A percentile compares a stretch with the other conserved stretches of the same genome.
phyloP scores from a whole-genome alignment of 1,140 invertebrate species.

The Drosophila paulistorum region DNA sequence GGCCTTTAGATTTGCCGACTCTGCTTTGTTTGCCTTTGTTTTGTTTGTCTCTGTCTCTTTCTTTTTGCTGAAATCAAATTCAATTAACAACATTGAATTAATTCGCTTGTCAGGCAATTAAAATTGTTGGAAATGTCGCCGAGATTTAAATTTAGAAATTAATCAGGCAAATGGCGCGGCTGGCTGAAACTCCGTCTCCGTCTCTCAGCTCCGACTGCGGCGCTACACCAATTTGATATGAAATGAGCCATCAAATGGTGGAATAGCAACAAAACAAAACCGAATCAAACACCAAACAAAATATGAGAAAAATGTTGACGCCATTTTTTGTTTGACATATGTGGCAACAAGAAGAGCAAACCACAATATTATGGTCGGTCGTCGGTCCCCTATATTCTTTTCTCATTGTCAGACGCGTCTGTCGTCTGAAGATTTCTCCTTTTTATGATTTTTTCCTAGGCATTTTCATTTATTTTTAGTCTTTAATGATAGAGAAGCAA shows the following conservation, averaged over 20 bases:
- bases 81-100: constrained; percentile 83
- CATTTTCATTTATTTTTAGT: constrained; percentile 69
- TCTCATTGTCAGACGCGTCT: constrained; percentile 20
- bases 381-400: constrained; percentile 7
- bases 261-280: constrained; percentile 12
- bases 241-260: constrained; percentile 69
- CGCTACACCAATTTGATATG: constrained; percentile 57
- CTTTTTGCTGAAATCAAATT: constrained; percentile 72
- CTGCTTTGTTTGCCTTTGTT: constrained; percentile 25
- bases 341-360: constrained; percentile 58
- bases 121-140: constrained; percentile 78
- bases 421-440: constrained; percentile 9
- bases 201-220: constrained; percentile 2
- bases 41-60: constrained; percentile 1
- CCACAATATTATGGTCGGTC: constrained; percentile 28
- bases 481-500: constrained; percentile 32
- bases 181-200: not conserved
- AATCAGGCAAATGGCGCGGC: constrained; percentile 65
- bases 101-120: constrained; percentile 82
- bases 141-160: constrained; percentile 78
- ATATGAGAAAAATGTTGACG: constrained; percentile 47
- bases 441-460: constrained; percentile 59
- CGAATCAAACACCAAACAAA: not conserved
- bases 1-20: constrained; percentile 54
- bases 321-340: constrained; percentile 64